Percentiles rank a stretch among this genome's conserved stretches.
Conservation (phyloP, 35 echinoderm and acorn worm species). For the Nesometra sesokonis region DNA sequence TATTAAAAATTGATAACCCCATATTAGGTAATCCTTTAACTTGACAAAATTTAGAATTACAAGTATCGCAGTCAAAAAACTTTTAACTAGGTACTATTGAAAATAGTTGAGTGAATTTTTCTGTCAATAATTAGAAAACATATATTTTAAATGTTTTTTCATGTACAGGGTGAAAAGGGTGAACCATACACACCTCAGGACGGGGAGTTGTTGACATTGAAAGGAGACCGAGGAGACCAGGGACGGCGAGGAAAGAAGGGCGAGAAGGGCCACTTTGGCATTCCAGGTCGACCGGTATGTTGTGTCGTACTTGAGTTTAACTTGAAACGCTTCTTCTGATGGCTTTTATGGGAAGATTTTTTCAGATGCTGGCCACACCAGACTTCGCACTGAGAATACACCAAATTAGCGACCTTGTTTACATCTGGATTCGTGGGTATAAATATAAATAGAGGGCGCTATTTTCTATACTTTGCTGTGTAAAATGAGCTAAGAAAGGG, state of each 20-base stretch:
- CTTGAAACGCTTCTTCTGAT: too few species aligned
- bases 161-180: conserved; percentile 42
- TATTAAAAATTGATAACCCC: too few species aligned
- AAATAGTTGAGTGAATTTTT: neutral
- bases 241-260: conserved; percentile 35
- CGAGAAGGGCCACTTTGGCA: conserved; percentile 62
- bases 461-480: too few species aligned
- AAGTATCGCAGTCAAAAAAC: neutral
- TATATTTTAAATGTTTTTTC: neutral
- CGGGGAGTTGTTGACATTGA: conserved; percentile 13
- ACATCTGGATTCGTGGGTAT: too few species aligned
- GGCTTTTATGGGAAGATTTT: too few species aligned
- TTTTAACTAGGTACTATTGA: neutral
- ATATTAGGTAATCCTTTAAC: too few species aligned
- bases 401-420: too few species aligned
- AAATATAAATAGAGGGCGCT: too few species aligned
- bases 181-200: conserved; percentile 31
- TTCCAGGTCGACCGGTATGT: conserved; percentile 71
- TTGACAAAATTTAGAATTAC: neutral
- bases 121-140: too few species aligned
- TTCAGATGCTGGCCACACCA: too few species aligned
- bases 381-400: too few species aligned
- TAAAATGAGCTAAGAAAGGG: too few species aligned
- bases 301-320: neutral
- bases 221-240: conserved; percentile 25